Conservation (phyloP, 2,113 vertebrate species). For the Toxostoma redivivum region DNA sequence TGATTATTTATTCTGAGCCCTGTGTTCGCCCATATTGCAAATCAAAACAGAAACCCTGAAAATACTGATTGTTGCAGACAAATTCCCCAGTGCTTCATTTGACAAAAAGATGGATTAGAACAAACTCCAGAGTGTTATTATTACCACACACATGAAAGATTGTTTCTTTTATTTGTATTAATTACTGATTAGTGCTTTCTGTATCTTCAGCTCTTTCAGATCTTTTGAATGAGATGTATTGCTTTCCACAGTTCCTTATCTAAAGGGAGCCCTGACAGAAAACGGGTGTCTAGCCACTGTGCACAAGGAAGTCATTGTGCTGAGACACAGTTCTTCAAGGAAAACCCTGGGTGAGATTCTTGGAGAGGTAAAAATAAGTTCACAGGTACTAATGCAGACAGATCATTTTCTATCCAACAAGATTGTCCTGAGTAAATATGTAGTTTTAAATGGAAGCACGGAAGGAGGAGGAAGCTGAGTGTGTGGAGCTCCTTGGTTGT, state of each 20-base stretch:
- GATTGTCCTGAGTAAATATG: not conserved
- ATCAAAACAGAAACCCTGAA: slow-evolving; percentile 48
- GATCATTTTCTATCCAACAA: not conserved
- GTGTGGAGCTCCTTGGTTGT: not conserved
- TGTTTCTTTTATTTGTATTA: slow-evolving; percentile 67
- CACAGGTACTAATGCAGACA: not conserved
- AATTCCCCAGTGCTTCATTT: slow-evolving; percentile 59
- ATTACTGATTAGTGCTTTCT: slow-evolving; percentile 69
- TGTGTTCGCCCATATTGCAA: slow-evolving; percentile 12
- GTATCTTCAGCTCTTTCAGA: slow-evolving; percentile 30
- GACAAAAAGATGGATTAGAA: slow-evolving; percentile 69
- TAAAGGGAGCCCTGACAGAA: not conserved
- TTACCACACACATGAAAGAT: slow-evolving; percentile 63
- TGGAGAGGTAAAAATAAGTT: not conserved
- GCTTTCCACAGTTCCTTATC: not conserved
- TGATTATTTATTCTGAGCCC: slow-evolving; percentile 12
- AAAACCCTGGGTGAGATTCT: not conserved
- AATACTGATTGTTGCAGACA: slow-evolving; percentile 27
- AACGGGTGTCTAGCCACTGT: not conserved
- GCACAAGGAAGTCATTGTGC: not conserved
- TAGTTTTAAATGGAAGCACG: not conserved
- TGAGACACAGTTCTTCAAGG: not conserved
- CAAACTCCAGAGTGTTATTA: slow-evolving; percentile 65
- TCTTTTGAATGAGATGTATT: slow-evolving; percentile 38
- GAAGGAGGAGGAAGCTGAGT: not conserved